Percentiles rank a stretch among this genome's conserved stretches.
phyloP scores from a whole-genome alignment of 2,888 invertebrate genomes.

The Ommatoiulus sabulosus region DNA sequence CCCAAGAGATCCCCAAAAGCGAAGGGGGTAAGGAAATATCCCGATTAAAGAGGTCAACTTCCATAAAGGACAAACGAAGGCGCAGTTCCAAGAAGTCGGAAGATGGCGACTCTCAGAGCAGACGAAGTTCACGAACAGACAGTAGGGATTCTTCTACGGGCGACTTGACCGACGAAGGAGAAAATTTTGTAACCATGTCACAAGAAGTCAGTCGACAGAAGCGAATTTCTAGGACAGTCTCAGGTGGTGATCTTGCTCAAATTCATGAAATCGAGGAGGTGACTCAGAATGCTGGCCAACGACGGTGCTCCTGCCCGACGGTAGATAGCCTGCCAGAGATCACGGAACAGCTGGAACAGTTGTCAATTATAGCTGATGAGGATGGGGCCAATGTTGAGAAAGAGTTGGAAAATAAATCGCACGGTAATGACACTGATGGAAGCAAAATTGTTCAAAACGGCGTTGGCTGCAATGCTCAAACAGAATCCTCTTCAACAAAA shows the following conservation, averaged over 20 bases:
- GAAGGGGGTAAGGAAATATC: conserved; percentile 56
- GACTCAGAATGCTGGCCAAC: background rate
- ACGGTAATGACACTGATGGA: background rate
- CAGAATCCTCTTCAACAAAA: background rate
- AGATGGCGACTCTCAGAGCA: conserved; percentile 49
- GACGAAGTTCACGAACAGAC: conserved; percentile 47
- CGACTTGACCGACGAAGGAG: conserved; percentile 54
- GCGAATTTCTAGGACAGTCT: conserved; percentile 51
- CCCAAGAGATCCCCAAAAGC: conserved; percentile 56
- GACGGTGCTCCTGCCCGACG: conserved; percentile 38
- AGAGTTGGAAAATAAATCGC: background rate
- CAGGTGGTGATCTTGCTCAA: conserved; percentile 51
- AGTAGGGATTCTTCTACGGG: conserved; percentile 55
- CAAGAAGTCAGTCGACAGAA: background rate
- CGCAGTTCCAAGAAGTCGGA: conserved; percentile 54
- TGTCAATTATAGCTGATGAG: background rate
- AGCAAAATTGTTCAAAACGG: background rate
- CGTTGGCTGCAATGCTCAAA: background rate
- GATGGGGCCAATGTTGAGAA: conserved; percentile 5
- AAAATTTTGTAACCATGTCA: conserved; percentile 29
- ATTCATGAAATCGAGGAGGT: conserved; percentile 53
- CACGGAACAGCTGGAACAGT: conserved; percentile 7
- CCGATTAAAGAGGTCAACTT: conserved; percentile 24
- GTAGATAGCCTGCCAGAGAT: conserved; percentile 45
- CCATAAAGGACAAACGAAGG: conserved; percentile 54